Evolutionary conservation across 2,797 vertebrate genomes (phyloP).

Genomic region (Corythornis leucogaster): DNA sequence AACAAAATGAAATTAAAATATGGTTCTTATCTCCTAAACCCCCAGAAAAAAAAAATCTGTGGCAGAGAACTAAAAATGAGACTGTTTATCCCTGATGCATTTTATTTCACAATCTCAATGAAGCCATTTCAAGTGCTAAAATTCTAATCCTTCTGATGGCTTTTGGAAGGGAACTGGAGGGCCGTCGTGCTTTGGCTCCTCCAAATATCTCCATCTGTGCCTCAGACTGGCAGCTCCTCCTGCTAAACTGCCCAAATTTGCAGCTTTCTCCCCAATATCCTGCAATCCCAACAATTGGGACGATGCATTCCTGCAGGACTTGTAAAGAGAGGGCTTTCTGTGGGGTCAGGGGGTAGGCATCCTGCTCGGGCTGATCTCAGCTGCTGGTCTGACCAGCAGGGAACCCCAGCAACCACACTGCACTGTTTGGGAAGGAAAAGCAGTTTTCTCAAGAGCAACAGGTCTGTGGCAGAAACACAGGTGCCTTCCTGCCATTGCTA

Average conservation of each 20-base stretch:
- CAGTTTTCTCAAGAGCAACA: not conserved
- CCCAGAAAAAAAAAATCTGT: not conserved
- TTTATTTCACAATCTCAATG: slow-evolving; percentile 27
- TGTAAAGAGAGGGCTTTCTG: not conserved
- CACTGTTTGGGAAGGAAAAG: not conserved
- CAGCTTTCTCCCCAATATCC: slow-evolving; percentile 9
- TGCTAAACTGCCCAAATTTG: slow-evolving; percentile 20
- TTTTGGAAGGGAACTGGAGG: slow-evolving; percentile 45
- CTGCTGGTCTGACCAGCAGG: not conserved
- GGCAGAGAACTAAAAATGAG: not conserved
- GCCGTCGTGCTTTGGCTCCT: slow-evolving; percentile 25
- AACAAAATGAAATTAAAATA: slow-evolving; percentile 16
- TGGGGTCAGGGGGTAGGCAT: not conserved
- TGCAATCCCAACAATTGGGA: not conserved
- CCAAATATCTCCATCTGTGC: slow-evolving; percentile 37
- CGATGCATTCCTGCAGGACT: not conserved
- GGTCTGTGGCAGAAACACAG: not conserved
- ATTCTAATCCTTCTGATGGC: slow-evolving; percentile 21
- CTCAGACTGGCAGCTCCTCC: slow-evolving; percentile 14
- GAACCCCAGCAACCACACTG: not conserved
- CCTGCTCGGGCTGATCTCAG: not conserved
- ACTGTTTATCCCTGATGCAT: not conserved
- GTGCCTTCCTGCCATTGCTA: not conserved
- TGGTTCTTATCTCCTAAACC: not conserved
- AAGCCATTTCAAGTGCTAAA: slow-evolving; percentile 20